Evolutionary conservation across 2,888 invertebrate genomes (phyloP), one percentile per base, ranked within the genome.

Genomic region (Eucera pruinosa): DNA sequence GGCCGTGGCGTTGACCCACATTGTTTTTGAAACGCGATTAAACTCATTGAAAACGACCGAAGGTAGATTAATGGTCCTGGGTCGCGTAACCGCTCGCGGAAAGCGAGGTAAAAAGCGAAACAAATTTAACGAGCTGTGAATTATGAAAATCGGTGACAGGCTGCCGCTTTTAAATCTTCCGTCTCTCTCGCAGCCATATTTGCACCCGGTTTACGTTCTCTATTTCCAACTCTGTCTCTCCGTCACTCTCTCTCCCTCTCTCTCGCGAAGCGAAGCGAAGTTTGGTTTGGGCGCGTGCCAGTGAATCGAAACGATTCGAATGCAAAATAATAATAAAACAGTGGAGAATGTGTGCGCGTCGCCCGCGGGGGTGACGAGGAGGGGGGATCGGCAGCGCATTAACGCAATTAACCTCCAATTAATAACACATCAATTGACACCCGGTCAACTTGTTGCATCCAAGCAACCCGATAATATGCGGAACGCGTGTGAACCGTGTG

Each of bases 401-500:
- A 92, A 91, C 90, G 89, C 91, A 90, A 92, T 92, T 92, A 91
- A 92, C 91, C 89, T 88, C 89, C 90, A 90, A 92, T 91, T 92
- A 92, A 92, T 92, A 91, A 92, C 91, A 86, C 91, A 91, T 91
- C 91, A 91, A 91, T 91, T 91, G 91, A 90, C 90, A 90, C 89
- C 89, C 88, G 89, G 90, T 89, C 90, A 91, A 92, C 92, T 92
- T 92, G 92, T 92, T 92, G 92, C 92, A 82, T 86, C 86, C 84
- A 83, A 82, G 83, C 87, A 83, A 78, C 83, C 88, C 87, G 89
- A 89, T 89, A 89, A 89, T 89, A 86, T 87, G 87, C 87, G 81
- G 80, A 87, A 85, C 88, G 85, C 80, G 84, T 80, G 78, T 82
- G 82, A 78, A 66, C 76, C 73, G 70, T 82, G 70, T 81, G 65